These are phyloP conservation scores for Drosophila siamana DNA, from an alignment of 2,888 invertebrate genomes.

Conservation along the genomic window DNA sequence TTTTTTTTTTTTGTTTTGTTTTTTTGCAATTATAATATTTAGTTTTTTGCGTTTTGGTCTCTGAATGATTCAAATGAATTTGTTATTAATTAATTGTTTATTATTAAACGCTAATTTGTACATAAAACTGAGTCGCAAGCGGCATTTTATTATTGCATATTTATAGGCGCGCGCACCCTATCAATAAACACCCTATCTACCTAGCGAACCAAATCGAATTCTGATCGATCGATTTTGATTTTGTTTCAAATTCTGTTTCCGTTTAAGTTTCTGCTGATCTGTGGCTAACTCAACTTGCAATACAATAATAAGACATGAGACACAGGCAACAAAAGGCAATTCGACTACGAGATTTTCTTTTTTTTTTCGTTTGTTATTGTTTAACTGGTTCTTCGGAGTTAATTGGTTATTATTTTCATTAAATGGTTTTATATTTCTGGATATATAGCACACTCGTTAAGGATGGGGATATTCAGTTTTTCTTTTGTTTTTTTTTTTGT, in stretches of 20 bases:
- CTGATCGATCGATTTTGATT: constrained; percentile 1
- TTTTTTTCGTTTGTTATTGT: not conserved
- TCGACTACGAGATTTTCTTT: constrained; percentile 47
- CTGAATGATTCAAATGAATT: constrained; percentile 67
- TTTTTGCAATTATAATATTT: constrained; percentile 27
- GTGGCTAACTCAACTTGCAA: constrained; percentile 25
- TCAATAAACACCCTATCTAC: constrained; percentile 7
- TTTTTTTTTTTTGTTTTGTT: too few species aligned
- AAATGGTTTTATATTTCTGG: not conserved
- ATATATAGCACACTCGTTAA: constrained; percentile 15
- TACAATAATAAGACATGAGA: constrained; percentile 44
- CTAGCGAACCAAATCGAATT: constrained; percentile 5
- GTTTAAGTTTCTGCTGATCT: not conserved
- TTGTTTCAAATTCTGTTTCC: not conserved
- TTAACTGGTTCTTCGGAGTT: constrained; percentile 22
- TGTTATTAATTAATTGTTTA: constrained; percentile 32
- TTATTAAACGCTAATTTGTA: constrained; percentile 74
- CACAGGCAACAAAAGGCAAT: constrained; percentile 62
- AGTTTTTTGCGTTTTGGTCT: constrained; percentile 61
- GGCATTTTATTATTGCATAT: constrained; percentile 68
- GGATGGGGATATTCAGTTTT: constrained; percentile 2
- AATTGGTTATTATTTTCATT: constrained; percentile 8
- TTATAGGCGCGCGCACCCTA: constrained; percentile 18
- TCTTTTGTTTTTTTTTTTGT: constrained; percentile 8
- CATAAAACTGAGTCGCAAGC: constrained; percentile 75